These are phyloP conservation scores for Chaenogobius annularis DNA, from an alignment of 2,113 vertebrate species.

Conservation along the genomic window DNA sequence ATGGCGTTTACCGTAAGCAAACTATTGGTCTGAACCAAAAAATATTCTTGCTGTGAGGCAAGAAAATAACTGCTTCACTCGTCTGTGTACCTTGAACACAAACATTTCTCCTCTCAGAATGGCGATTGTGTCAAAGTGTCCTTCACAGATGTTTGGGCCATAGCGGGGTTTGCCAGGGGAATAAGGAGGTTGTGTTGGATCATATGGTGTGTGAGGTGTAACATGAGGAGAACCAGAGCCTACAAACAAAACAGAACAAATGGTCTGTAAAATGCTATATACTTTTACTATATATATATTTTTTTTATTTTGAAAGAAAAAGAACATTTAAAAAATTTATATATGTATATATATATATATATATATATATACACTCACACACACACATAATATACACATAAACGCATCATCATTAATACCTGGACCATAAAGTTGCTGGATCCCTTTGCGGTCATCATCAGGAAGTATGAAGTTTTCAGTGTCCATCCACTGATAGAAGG, in stretches of 20 bases:
- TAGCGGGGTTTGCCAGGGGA: constrained; percentile 69
- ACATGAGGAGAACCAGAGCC: constrained; percentile 67
- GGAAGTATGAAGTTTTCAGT: constrained; percentile 86
- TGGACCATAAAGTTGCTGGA: constrained; percentile 87
- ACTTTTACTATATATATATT: too few relatives aligned
- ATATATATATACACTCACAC: too few relatives aligned
- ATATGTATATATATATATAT: too few relatives aligned
- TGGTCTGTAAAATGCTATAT: background rate
- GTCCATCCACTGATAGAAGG: constrained; percentile 96
- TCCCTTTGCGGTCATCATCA: constrained; percentile 84
- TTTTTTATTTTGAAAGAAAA: too few relatives aligned
- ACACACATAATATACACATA: too few relatives aligned
- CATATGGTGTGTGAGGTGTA: constrained; percentile 59
- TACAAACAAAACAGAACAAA: constrained; percentile 23
- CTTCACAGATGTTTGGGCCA: constrained; percentile 87
- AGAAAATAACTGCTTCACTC: background rate
- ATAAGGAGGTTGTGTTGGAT: constrained; percentile 57
- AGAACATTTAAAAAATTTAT: too few relatives aligned
- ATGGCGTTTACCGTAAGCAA: background rate
- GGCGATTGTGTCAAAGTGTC: constrained; percentile 88
- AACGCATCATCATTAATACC: background rate
- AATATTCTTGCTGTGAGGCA: background rate
- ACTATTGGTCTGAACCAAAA: background rate
- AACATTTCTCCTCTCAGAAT: constrained; percentile 91
- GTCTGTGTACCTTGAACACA: constrained; percentile 85